Conservation (phyloP, 2,113 vertebrate genomes). For the Dipodomys spectabilis region DNA sequence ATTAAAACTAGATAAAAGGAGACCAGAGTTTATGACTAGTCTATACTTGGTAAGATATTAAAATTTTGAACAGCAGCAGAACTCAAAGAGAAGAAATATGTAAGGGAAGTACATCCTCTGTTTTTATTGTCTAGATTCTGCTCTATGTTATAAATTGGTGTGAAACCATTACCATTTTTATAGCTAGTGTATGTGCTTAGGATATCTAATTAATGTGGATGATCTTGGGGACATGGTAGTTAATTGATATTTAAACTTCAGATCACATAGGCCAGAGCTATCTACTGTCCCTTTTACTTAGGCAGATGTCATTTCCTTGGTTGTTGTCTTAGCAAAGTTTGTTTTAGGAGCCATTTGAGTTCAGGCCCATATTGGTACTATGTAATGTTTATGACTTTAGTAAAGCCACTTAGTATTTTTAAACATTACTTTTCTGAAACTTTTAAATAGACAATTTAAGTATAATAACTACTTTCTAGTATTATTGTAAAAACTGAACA, state of each 20-base stretch:
- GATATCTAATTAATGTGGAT: conserved; percentile 66
- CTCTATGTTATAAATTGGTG: conserved; percentile 41
- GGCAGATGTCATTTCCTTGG: background rate
- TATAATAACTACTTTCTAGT: background rate
- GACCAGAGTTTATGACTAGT: conserved; percentile 79
- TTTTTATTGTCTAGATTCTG: conserved; percentile 56
- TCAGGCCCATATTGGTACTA: conserved; percentile 17
- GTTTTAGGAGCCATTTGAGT: conserved; percentile 18
- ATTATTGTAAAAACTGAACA: background rate
- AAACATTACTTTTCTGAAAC: conserved; percentile 29
- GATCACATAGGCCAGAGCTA: conserved; percentile 21
- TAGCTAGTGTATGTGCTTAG: conserved; percentile 45
- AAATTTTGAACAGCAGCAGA: conserved; percentile 75
- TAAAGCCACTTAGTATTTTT: conserved; percentile 36
- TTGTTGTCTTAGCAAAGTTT: conserved; percentile 25
- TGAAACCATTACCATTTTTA: conserved; percentile 35
- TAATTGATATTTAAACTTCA: conserved; percentile 79
- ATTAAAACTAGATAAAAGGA: conserved; percentile 81
- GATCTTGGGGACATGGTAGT: conserved; percentile 44
- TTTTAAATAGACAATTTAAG: background rate
- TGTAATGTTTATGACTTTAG: background rate
- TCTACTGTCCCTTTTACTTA: background rate
- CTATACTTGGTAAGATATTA: conserved; percentile 82
- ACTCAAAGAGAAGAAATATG: conserved; percentile 23
- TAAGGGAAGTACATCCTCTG: conserved; percentile 69